Evolutionary conservation across 1,140 invertebrate species (phyloP).

Genomic region (Atopsyche davidsoni): DNA sequence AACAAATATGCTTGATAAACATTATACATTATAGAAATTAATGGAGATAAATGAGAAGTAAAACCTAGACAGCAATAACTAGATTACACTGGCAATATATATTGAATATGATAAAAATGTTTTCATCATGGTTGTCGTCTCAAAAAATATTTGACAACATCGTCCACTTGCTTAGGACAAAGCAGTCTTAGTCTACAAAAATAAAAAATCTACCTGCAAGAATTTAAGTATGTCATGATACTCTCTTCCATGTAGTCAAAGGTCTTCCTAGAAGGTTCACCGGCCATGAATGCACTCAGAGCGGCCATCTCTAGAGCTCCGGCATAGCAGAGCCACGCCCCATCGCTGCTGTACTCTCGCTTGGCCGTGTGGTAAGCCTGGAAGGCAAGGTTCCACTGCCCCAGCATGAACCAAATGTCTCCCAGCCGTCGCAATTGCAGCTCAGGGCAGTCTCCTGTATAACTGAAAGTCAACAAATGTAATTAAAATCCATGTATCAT

Average conservation of each 20-base stretch:
- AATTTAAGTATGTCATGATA: constrained; percentile 82
- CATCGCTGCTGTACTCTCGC: constrained; percentile 91
- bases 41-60: too few species aligned
- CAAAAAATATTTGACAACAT: too few species aligned
- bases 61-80: too few species aligned
- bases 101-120: too few species aligned
- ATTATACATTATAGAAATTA: too few species aligned
- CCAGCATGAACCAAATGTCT: constrained; percentile 95
- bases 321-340: constrained; percentile 95
- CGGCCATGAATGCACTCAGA: constrained; percentile 84
- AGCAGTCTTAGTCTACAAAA: too few species aligned
- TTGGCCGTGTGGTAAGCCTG: constrained; percentile 92
- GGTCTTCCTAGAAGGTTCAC: constrained; percentile 67
- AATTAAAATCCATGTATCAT: constrained; percentile 8
- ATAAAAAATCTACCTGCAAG: constrained; percentile 63
- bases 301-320: constrained; percentile 95
- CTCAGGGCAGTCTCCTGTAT: constrained; percentile 84
- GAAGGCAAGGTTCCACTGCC: constrained; percentile 88
- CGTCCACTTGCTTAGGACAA: too few species aligned
- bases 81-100: too few species aligned
- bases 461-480: constrained; percentile 49
- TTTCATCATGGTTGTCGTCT: too few species aligned
- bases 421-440: constrained; percentile 86
- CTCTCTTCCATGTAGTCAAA: constrained; percentile 91
- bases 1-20: too few species aligned